A percentile compares a stretch with the other conserved stretches of the same genome.
These are phyloP conservation scores for Plecturocebus donacophilus DNA, from an alignment of 2,113 vertebrate species.

Conservation along the genomic window DNA sequence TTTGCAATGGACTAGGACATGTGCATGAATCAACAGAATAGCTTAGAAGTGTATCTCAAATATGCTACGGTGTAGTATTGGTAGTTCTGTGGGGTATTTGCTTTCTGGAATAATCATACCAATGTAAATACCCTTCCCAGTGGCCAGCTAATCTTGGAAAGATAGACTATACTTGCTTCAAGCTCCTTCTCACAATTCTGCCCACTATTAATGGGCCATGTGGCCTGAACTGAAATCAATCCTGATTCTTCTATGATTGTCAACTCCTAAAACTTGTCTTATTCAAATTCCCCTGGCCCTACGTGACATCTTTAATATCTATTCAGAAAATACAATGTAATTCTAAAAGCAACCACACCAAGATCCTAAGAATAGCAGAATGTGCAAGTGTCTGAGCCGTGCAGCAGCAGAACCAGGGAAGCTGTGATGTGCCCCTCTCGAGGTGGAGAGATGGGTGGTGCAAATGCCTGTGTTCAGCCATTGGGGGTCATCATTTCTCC, in stretches of 20 bases:
- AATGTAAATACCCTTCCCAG: not conserved
- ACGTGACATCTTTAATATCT: not conserved
- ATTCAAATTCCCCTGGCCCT: not conserved
- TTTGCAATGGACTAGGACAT: not conserved
- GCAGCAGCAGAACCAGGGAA: not conserved
- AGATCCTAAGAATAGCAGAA: not conserved
- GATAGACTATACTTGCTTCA: not conserved
- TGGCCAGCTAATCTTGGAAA: not conserved
- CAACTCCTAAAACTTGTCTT: not conserved
- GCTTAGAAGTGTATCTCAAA: not conserved
- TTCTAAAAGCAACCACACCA: not conserved
- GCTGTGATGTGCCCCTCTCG: not conserved
- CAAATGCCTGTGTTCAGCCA: conserved; percentile 66
- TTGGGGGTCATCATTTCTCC: conserved; percentile 82
- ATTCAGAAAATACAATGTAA: not conserved
- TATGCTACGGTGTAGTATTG: not conserved
- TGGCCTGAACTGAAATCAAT: not conserved
- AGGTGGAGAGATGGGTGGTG: not conserved
- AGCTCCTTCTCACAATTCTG: not conserved
- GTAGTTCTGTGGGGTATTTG: not conserved
- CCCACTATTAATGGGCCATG: not conserved
- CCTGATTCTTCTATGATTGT: not conserved
- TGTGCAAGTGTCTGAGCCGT: not conserved
- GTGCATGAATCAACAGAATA: not conserved
- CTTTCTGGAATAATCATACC: conserved; percentile 7